Evolutionary conservation across 2,797 vertebrate genomes (phyloP), one percentile per base, ranked within the genome.

Genomic region (Danio kyathit): DNA sequence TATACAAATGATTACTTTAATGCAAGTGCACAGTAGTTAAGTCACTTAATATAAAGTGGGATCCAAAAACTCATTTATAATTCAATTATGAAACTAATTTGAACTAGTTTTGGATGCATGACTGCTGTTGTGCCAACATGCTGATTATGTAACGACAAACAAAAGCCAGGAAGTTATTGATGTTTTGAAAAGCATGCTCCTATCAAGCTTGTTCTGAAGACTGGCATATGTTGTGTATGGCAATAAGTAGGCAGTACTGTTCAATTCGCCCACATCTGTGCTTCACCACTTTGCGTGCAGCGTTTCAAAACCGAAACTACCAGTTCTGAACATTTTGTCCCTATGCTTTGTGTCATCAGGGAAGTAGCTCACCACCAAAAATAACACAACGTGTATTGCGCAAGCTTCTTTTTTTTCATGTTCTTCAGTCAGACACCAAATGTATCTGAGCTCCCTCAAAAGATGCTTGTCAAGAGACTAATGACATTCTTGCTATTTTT

Each of bases 271-370:
- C 69, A 75, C 56, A 74, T 74, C 52, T 75, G 71, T 40, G 46
- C 54, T 64, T 12, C 14, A 49, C 64, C 63, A 56, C 56, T 76
- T 75, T 14, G 49, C 64, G 48, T 82, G 21, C 76, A 54, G 16
- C 59, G 40, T 57, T 59, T 70, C n/a, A n/a, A 61, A 81, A 81
- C 14, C 67, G 74, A n/a, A 76, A 87, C 72, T 66, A 52, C 19
- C 38, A 9, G 83, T 85, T 85, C 70, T 14, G 86, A 75, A 88
- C 85, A 85, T 79, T 74, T 52, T 86, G 86, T 86, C 81, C 79
- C 63, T 13, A 29, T 12, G 43, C 46, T 67, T 69, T 66, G 74
- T 48, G 43, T 54, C 14, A 48, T 59, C 49, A 83, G 79, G 85
- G 85, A 88, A 85, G 79, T 82, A 63, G 46, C 46, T 72, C 64